phyloP scores from a whole-genome alignment of 2,113 vertebrate species.

The Desmodus rotundus region DNA sequence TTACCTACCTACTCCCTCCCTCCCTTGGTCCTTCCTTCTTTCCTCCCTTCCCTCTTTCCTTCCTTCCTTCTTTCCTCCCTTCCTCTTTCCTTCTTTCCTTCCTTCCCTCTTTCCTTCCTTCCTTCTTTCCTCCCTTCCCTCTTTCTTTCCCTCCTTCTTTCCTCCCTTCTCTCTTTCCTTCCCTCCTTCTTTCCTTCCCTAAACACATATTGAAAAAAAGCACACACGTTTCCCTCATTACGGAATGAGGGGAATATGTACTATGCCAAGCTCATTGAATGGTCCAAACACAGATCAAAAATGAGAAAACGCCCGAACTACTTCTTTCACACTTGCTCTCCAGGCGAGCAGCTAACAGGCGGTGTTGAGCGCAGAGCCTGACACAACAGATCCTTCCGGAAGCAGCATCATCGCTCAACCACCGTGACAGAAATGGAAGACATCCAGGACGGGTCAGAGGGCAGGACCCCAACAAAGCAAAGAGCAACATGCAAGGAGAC shows the following conservation, averaged over 20 bases:
- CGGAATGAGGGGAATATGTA: rapidly evolving
- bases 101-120: too few species aligned
- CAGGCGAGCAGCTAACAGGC: rapidly evolving
- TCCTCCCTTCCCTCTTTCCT: too few species aligned
- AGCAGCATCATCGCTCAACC: not conserved
- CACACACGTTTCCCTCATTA: too few species aligned
- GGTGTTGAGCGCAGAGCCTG: rapidly evolving
- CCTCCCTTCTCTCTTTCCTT: too few species aligned
- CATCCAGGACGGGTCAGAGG: rapidly evolving
- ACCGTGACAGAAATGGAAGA: rapidly evolving
- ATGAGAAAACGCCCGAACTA: rapidly evolving
- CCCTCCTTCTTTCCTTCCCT: too few species aligned
- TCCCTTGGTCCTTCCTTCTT: too few species aligned
- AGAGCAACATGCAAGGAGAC: rapidly evolving
- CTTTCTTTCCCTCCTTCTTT: too few species aligned
- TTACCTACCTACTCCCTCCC: too few species aligned
- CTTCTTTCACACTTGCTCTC: not conserved
- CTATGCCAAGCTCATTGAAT: not conserved
- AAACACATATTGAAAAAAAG: not conserved
- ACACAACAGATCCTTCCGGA: rapidly evolving
- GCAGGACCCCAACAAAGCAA: rapidly evolving
- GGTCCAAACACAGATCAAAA: too few species aligned
- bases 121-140: rapidly evolving
- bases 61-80: too few species aligned
- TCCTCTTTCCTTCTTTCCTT: too few species aligned